Percentiles rank a stretch among this genome's conserved stretches.
Evolutionary conservation across 2,797 vertebrate genomes (phyloP).

Genomic region (Stomatorhinus walkeri): DNA sequence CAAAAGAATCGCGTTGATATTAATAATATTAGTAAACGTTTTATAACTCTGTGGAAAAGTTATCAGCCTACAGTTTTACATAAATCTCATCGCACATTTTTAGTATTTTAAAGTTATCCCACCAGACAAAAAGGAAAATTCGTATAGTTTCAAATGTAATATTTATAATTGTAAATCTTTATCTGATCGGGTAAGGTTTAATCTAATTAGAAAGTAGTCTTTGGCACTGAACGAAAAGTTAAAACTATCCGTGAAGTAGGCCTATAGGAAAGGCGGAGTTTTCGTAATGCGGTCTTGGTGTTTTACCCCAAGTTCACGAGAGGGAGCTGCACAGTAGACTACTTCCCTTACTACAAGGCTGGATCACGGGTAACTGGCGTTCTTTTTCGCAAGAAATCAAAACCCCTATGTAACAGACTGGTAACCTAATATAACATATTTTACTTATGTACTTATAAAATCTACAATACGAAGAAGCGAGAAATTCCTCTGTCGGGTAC

Average conservation of each 20-base stretch:
- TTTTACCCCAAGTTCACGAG: not conserved
- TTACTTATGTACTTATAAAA: not conserved
- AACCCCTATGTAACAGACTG: not conserved
- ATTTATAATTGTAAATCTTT: not conserved
- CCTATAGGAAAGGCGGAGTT: conserved; percentile 15
- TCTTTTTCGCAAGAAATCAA: not conserved
- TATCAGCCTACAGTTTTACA: not conserved
- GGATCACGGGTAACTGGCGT: not conserved
- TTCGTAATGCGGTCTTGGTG: not conserved
- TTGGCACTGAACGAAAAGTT: not conserved
- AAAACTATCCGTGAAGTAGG: not conserved
- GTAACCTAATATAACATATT: not conserved
- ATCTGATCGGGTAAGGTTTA: not conserved
- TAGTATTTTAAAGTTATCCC: not conserved
- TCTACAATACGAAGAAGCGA: not conserved
- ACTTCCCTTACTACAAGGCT: not conserved
- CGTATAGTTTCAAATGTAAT: not conserved
- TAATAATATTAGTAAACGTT: not conserved
- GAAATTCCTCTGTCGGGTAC: not conserved
- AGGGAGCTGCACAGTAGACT: not conserved
- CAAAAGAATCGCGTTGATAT: not conserved
- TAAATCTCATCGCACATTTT: not conserved
- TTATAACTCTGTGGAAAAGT: not conserved
- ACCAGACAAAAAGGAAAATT: not conserved
- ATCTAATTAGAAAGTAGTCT: not conserved